Percentiles rank a stretch among this genome's conserved stretches.
Conservation (phyloP, 2,113 vertebrate genomes). For the Guaruba guarouba region DNA sequence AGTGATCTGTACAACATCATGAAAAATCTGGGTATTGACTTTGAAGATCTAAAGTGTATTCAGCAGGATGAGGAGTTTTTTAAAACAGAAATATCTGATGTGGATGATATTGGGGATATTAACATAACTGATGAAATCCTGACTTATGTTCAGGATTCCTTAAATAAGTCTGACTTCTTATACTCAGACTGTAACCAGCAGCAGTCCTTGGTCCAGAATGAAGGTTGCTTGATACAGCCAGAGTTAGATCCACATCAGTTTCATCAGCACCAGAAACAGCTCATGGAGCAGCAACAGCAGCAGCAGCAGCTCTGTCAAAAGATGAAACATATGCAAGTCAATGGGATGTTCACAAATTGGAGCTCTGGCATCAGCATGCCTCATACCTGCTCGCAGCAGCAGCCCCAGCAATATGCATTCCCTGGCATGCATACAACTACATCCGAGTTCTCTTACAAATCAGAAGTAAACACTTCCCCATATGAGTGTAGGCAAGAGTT, state of each 20-base stretch:
- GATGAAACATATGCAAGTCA: slow-evolving; percentile 79
- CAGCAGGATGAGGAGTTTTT: slow-evolving; percentile 81
- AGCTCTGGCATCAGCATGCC: slow-evolving; percentile 32
- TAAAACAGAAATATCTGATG: slow-evolving; percentile 62
- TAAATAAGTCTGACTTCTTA: slow-evolving; percentile 72
- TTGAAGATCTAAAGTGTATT: slow-evolving; percentile 79
- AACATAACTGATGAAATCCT: slow-evolving; percentile 82
- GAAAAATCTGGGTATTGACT: slow-evolving; percentile 79
- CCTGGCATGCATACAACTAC: slow-evolving; percentile 52
- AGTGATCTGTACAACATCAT: slow-evolving; percentile 81
- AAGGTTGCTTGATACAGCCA: slow-evolving; percentile 67
- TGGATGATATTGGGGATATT: slow-evolving; percentile 70
- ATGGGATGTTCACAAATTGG: slow-evolving; percentile 68
- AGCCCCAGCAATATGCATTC: slow-evolving; percentile 64
- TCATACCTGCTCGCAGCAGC: slow-evolving; percentile 62
- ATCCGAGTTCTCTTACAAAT: slow-evolving; percentile 71
- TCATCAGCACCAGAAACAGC: slow-evolving; percentile 58
- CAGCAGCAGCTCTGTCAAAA: slow-evolving; percentile 79
- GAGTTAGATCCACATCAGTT: slow-evolving; percentile 57
- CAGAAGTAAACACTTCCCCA: slow-evolving; percentile 63
- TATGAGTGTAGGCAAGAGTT: slow-evolving; percentile 71
- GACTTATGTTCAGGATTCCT: slow-evolving; percentile 80
- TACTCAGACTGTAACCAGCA: slow-evolving; percentile 63
- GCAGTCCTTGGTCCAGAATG: slow-evolving; percentile 47
- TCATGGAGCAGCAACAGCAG: slow-evolving; percentile 53